A percentile compares a stretch with the other conserved stretches of the same genome.
These are phyloP conservation scores for Progne subis DNA, from an alignment of 2,113 vertebrate species.

Conservation along the genomic window DNA sequence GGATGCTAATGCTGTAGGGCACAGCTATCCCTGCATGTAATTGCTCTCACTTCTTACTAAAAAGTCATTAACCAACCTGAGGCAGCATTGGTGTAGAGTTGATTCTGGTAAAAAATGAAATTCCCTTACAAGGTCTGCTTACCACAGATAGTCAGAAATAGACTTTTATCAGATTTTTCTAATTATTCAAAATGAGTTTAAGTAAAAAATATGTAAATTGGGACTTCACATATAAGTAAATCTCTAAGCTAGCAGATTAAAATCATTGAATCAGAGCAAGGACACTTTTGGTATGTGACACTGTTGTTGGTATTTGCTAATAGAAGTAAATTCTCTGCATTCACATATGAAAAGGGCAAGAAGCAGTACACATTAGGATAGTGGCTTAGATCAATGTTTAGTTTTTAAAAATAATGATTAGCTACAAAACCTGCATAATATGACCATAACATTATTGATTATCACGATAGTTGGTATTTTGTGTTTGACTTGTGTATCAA, in stretches of 20 bases:
- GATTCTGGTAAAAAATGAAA: not conserved
- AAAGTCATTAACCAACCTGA: not conserved
- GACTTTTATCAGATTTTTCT: not conserved
- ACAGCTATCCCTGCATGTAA: not conserved
- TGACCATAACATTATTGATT: not conserved
- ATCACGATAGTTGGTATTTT: rapidly evolving
- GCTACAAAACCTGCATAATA: not conserved
- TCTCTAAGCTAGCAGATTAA: not conserved
- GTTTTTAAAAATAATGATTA: not conserved
- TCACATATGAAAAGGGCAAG: no score
- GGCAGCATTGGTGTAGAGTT: not conserved
- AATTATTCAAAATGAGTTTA: not conserved
- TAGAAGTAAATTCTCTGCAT: not conserved
- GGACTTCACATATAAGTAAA: not conserved
- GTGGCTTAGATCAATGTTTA: not conserved
- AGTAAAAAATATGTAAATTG: not conserved
- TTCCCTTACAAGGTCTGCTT: not conserved
- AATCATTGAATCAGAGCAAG: not conserved
- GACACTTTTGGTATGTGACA: not conserved
- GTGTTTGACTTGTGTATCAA: rapidly evolving
- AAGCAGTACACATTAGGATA: not conserved
- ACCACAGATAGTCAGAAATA: not conserved
- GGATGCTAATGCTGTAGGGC: not conserved
- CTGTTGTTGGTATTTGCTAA: not conserved
- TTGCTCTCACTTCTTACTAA: not conserved